Conservation (phyloP, 2,113 vertebrate species). For the Merops nubicus region DNA sequence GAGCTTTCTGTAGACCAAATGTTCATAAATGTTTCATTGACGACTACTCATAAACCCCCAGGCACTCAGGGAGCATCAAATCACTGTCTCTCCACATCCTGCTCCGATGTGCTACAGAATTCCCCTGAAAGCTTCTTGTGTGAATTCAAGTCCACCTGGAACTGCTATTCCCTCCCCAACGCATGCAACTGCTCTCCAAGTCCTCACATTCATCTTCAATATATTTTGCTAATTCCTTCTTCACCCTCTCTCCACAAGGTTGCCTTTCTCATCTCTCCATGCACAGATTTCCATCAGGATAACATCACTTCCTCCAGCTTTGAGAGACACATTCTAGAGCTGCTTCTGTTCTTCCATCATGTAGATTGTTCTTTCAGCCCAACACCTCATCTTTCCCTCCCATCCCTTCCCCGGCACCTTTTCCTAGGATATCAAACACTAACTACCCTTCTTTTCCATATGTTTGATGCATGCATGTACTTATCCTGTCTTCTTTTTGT, state of each 20-base stretch:
- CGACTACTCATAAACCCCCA: not conserved
- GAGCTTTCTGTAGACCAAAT: not conserved
- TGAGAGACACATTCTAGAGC: accelerated
- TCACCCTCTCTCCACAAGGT: not conserved
- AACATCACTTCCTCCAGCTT: not conserved
- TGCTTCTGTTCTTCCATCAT: not conserved
- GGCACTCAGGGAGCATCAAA: not conserved
- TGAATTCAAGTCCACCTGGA: not conserved
- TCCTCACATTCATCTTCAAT: not conserved
- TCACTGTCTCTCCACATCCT: not conserved
- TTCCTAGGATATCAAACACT: not conserved
- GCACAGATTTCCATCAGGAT: not conserved
- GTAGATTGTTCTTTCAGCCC: not conserved
- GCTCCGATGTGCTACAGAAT: not conserved
- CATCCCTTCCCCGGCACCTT: not conserved
- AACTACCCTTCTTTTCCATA: not conserved
- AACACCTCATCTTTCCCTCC: not conserved
- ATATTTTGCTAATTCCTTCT: not conserved
- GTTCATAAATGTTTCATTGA: not conserved
- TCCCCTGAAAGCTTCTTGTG: not conserved
- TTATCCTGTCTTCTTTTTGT: not conserved
- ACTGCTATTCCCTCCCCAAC: not conserved
- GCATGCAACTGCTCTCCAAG: not conserved
- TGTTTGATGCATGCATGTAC: not conserved
- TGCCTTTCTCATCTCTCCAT: not conserved